Conservation (phyloP, 1,140 invertebrate genomes). For the Helicoverpa zea region DNA sequence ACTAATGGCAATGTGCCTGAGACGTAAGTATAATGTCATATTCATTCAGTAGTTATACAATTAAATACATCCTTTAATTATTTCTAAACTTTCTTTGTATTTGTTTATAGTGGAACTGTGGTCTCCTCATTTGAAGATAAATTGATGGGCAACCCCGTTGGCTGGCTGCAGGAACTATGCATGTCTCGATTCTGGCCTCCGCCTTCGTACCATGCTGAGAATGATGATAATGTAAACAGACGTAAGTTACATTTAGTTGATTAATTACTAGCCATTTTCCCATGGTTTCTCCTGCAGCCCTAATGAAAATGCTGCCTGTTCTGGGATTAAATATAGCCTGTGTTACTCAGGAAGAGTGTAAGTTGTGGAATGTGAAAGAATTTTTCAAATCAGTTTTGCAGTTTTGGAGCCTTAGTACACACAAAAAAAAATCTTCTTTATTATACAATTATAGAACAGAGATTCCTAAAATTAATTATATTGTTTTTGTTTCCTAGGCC, state of each 20-base stretch:
- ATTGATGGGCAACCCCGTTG: conserved; percentile 96
- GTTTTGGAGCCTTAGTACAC: too few relatives aligned
- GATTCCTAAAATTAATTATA: neutral
- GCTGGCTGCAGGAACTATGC: conserved; percentile 97
- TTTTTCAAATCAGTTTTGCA: too few relatives aligned
- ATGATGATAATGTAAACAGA: conserved; percentile 89
- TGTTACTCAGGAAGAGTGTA: too few relatives aligned
- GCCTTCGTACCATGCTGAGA: conserved; percentile 96
- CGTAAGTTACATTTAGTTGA: conserved; percentile 65
- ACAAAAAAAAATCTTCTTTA: too few relatives aligned
- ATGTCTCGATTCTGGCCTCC: conserved; percentile 98
- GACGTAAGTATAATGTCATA: conserved; percentile 67
- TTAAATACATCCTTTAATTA: too few relatives aligned
- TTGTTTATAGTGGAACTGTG: conserved; percentile 66
- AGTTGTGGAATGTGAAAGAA: too few relatives aligned
- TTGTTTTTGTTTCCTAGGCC: conserved; percentile 87
- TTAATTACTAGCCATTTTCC: neutral
- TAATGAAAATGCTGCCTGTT: too few relatives aligned
- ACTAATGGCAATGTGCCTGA: conserved; percentile 83
- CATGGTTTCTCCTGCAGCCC: too few relatives aligned
- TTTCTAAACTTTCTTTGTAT: neutral
- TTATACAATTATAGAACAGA: too few relatives aligned
- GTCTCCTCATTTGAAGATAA: conserved; percentile 89
- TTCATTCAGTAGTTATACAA: neutral
- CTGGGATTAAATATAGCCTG: too few relatives aligned